These are phyloP conservation scores for Sinella curviseta DNA, from an alignment of 1,140 invertebrate species.

Conservation along the genomic window DNA sequence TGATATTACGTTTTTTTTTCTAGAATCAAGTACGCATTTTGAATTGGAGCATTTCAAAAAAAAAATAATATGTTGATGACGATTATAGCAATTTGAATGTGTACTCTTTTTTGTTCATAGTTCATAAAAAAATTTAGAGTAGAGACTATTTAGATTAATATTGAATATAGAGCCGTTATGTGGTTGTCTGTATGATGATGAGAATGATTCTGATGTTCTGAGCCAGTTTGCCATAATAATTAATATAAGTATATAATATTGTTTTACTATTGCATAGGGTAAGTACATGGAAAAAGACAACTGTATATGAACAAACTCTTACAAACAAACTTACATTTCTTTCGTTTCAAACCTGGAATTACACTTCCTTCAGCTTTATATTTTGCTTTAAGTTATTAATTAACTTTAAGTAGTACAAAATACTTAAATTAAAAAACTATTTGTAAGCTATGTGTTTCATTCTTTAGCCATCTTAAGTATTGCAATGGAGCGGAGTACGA, in stretches of 20 bases:
- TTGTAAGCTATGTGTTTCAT: no score
- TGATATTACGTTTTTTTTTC: not conserved
- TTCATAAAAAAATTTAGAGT: not conserved
- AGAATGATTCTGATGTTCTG: not conserved
- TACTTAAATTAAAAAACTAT: no score
- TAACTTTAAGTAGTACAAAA: no score
- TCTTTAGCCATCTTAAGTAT: no score
- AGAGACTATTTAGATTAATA: not conserved
- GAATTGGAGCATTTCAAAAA: not conserved
- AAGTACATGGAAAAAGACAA: no score
- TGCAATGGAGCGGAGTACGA: no score
- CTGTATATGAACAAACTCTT: no score
- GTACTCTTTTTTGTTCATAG: not conserved
- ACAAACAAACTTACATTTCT: no score
- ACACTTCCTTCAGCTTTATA: no score
- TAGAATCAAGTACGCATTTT: not conserved
- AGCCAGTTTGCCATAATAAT: constrained; percentile 22
- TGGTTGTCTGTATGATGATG: not conserved
- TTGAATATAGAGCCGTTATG: not conserved
- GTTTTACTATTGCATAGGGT: no score
- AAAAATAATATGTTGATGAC: not conserved
- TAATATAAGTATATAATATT: not conserved
- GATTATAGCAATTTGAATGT: not conserved
- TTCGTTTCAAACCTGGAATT: no score
- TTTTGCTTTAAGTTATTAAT: no score